These are phyloP conservation scores for Gymnoscopelus microlampas DNA, from an alignment of 2,797 vertebrate genomes.

Conservation along the genomic window DNA sequence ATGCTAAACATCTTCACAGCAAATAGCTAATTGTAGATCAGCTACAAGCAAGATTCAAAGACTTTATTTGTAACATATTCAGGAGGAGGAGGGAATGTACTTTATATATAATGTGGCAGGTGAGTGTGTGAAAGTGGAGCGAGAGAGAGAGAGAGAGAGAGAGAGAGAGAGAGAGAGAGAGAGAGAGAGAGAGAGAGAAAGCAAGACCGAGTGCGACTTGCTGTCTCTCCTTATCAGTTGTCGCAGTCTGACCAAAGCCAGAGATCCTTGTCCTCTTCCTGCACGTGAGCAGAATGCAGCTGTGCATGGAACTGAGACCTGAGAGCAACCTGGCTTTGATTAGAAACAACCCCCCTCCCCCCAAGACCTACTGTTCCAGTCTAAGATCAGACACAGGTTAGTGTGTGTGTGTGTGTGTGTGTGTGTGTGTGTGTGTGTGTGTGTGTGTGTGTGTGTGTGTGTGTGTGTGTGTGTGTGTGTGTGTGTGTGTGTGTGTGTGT, in stretches of 20 bases:
- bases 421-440: slow-evolving; percentile 12
- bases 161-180: not conserved
- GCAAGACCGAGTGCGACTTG: slow-evolving; percentile 23
- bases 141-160: slow-evolving; percentile 16
- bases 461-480: too few relatives aligned
- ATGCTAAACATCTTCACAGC: too few relatives aligned
- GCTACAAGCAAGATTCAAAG: too few relatives aligned
- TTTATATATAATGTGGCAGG: slow-evolving; percentile 17
- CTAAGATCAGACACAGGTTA: slow-evolving; percentile 72
- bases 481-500: too few relatives aligned
- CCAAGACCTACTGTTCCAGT: slow-evolving; percentile 60
- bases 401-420: slow-evolving; percentile 26
- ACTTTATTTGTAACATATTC: too few relatives aligned
- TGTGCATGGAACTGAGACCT: slow-evolving; percentile 55
- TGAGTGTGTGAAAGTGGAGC: slow-evolving; percentile 32
- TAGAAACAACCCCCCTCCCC: slow-evolving; percentile 58
- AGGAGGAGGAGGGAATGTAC: too few relatives aligned
- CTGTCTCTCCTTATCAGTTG: slow-evolving; percentile 68
- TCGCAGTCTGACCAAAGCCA: slow-evolving; percentile 67
- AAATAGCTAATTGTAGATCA: too few relatives aligned
- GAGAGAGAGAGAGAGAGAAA: slow-evolving; percentile 22
- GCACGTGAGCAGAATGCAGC: slow-evolving; percentile 65
- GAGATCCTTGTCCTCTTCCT: slow-evolving; percentile 64
- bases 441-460: not conserved
- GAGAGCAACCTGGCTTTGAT: slow-evolving; percentile 70